These are phyloP conservation scores for Hirundo rustica DNA, from an alignment of 2,797 vertebrate genomes.

Conservation along the genomic window DNA sequence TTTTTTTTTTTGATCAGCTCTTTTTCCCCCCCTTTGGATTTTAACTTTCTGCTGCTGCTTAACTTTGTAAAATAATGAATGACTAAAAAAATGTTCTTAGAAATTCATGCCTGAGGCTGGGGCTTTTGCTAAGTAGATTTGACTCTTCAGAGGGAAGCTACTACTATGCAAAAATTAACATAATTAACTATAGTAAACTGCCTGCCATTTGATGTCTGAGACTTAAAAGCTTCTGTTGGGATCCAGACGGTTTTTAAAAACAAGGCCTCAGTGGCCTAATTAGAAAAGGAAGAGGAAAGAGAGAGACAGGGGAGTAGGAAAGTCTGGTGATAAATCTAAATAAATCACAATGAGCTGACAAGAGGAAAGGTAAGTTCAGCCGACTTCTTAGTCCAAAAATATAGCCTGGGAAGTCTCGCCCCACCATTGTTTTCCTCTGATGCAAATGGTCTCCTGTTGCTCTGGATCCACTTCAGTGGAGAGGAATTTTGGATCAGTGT, in stretches of 20 bases:
- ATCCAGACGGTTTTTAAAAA: constrained; percentile 30
- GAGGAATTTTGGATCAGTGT: background rate
- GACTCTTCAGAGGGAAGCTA: constrained; percentile 46
- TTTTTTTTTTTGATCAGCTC: background rate
- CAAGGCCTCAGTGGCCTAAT: constrained; percentile 46
- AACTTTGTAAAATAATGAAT: constrained; percentile 43
- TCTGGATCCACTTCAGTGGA: background rate
- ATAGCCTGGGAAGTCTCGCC: background rate
- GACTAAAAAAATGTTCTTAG: constrained; percentile 52
- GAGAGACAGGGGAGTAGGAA: background rate
- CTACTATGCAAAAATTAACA: constrained; percentile 59
- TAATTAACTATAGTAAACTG: constrained; percentile 63
- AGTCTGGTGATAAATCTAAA: constrained; percentile 13
- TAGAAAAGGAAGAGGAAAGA: constrained; percentile 9
- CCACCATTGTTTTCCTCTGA: background rate
- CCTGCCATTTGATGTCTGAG: constrained; percentile 53
- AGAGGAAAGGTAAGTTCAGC: background rate
- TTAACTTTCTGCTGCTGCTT: constrained; percentile 31
- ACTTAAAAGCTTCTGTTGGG: constrained; percentile 52
- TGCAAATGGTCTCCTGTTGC: background rate
- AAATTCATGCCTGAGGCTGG: constrained; percentile 58
- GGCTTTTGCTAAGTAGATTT: constrained; percentile 60
- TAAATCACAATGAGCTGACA: background rate
- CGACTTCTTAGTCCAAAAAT: background rate
- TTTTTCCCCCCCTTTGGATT: background rate